These are phyloP conservation scores for Sparidentex hasta DNA, from an alignment of 2,797 vertebrate genomes.

Conservation along the genomic window DNA sequence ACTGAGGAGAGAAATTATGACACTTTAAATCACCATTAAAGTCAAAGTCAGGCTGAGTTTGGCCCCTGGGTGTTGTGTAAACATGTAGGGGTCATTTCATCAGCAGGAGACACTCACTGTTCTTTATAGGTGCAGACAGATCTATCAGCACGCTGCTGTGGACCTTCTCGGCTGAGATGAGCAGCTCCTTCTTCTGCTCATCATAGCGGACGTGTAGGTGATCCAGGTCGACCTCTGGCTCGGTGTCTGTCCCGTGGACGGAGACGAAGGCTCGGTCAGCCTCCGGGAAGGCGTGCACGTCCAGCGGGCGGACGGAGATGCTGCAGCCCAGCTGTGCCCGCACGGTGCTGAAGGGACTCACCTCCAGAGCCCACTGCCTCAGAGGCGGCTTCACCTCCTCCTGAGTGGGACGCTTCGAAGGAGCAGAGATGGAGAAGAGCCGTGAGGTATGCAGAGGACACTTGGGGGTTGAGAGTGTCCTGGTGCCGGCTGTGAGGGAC, in stretches of 20 bases:
- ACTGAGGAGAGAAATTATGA: no score
- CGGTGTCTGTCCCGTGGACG: constrained; percentile 69
- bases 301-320: constrained; percentile 87
- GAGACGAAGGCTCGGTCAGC: constrained; percentile 88
- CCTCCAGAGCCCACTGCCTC: constrained; percentile 85
- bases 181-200: constrained; percentile 81
- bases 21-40: neutral
- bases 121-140: constrained; percentile 88
- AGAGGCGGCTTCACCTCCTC: constrained; percentile 53
- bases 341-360: constrained; percentile 88
- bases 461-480: neutral
- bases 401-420: neutral
- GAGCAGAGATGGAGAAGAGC: constrained; percentile 39
- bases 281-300: constrained; percentile 86
- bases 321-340: constrained; percentile 86
- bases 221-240: constrained; percentile 65
- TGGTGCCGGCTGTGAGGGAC: constrained; percentile 16
- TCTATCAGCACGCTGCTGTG: constrained; percentile 82
- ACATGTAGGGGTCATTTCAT: neutral
- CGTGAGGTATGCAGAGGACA: constrained; percentile 23
- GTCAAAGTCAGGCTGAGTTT: no score
- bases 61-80: neutral
- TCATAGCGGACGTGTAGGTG: constrained; percentile 86
- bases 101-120: constrained; percentile 83
- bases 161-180: constrained; percentile 75